Conservation (phyloP, 2,797 vertebrate genomes). For the Falco novaeseelandiae region DNA sequence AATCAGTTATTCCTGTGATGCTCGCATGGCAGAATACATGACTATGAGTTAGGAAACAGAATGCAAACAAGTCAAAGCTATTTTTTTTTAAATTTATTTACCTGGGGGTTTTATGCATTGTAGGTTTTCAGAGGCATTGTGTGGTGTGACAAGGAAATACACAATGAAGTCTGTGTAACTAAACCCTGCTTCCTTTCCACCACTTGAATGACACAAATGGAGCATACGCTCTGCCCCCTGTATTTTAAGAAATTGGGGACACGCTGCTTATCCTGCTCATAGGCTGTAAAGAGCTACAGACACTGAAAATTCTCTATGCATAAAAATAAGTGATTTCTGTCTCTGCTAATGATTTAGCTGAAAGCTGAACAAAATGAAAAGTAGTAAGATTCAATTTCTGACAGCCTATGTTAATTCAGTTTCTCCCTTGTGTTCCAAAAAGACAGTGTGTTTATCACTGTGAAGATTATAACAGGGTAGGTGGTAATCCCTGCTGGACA, state of each 20-base stretch:
- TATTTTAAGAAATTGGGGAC: not conserved
- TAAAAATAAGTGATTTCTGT: not conserved
- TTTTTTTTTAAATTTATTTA: not conserved
- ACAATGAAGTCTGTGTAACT: not conserved
- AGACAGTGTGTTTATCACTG: not conserved
- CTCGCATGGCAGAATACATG: not conserved
- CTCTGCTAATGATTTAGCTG: not conserved
- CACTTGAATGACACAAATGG: not conserved
- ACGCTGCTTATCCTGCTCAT: not conserved
- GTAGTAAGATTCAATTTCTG: not conserved
- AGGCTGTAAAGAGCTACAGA: not conserved
- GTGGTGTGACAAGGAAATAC: not conserved
- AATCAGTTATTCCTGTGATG: not conserved
- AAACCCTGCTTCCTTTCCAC: not conserved
- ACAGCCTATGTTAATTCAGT: not conserved
- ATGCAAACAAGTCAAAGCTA: not conserved
- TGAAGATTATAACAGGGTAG: conserved; percentile 7
- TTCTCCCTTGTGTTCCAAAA: not conserved
- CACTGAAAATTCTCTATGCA: not conserved
- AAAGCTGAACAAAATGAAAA: not conserved
- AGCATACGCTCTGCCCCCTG: not conserved
- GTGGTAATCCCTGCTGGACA: conserved; percentile 36
- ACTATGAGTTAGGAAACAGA: not conserved
- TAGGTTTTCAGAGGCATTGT: not conserved
- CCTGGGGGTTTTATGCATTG: not conserved